Evolutionary conservation across 2,113 vertebrate species (phyloP).

Genomic region (Spea multiplicata): DNA sequence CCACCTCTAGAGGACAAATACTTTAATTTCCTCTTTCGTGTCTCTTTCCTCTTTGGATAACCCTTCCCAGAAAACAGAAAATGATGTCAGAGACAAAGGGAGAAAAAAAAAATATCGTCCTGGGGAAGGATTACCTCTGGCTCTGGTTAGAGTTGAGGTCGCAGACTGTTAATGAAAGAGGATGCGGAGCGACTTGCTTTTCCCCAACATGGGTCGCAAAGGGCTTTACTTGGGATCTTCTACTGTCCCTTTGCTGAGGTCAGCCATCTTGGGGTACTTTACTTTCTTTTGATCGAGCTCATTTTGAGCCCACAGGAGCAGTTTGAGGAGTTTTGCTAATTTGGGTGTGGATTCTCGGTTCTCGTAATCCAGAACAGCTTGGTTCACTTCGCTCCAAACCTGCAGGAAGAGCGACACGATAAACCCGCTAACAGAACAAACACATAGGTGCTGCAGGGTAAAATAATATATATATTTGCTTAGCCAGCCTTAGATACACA

Average conservation of each 20-base stretch:
- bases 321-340: conserved; percentile 94
- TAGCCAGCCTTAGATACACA: no score
- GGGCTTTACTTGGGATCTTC: conserved; percentile 90
- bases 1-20: no score
- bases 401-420: conserved; percentile 54
- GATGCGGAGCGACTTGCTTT: not conserved
- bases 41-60: not conserved
- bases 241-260: conserved; percentile 96
- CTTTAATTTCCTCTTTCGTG: not conserved
- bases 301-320: conserved; percentile 97
- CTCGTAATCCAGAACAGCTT: conserved; percentile 90
- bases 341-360: conserved; percentile 95
- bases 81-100: conserved; percentile 40
- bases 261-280: conserved; percentile 99
- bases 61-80: conserved; percentile 60
- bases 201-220: conserved; percentile 11
- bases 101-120: not conserved
- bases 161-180: conserved; percentile 58
- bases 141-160: conserved; percentile 64
- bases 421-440: not conserved
- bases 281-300: conserved; percentile 99
- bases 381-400: conserved; percentile 99
- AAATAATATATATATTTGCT: no score
- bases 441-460: not conserved
- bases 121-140: conserved; percentile 47